Conservation (phyloP, 2,113 vertebrate genomes). For the Corythoichthys intestinalis region DNA sequence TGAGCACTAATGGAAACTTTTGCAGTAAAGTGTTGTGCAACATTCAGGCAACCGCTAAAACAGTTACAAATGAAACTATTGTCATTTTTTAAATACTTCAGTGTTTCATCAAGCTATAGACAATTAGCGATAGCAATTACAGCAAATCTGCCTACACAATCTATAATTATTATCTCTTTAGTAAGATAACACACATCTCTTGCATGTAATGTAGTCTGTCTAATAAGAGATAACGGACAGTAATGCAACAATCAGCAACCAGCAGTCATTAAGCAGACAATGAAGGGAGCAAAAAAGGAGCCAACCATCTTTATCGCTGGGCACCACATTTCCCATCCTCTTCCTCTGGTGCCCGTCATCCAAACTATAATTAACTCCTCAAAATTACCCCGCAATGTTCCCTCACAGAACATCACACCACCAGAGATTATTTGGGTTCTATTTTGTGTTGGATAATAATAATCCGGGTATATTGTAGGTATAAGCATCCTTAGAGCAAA, state of each 20-base stretch:
- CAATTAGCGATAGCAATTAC: neutral
- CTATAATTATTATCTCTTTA: constrained; percentile 23
- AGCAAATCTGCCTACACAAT: constrained; percentile 5
- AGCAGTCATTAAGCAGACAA: constrained; percentile 39
- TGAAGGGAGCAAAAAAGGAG: constrained; percentile 41
- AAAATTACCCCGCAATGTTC: constrained; percentile 49
- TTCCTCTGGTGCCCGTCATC: constrained; percentile 53
- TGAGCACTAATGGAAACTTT: neutral
- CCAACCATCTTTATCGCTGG: constrained; percentile 59
- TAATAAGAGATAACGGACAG: constrained; percentile 35
- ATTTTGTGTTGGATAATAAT: constrained; percentile 25
- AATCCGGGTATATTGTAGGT: constrained; percentile 36
- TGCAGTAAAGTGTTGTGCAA: neutral
- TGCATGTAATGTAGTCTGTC: constrained; percentile 41
- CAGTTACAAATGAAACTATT: neutral
- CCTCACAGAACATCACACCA: constrained; percentile 33
- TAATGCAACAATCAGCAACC: constrained; percentile 55
- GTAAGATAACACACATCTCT: constrained; percentile 36
- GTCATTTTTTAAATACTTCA: neutral
- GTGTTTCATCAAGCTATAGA: constrained; percentile 2
- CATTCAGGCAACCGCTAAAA: neutral
- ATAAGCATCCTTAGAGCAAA: constrained; percentile 22
- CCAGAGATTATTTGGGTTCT: constrained; percentile 40
- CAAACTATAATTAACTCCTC: constrained; percentile 61
- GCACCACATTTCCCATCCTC: constrained; percentile 62